Evolutionary conservation across 2,113 vertebrate genomes (phyloP).

Genomic region (Eurystomus gularis): DNA sequence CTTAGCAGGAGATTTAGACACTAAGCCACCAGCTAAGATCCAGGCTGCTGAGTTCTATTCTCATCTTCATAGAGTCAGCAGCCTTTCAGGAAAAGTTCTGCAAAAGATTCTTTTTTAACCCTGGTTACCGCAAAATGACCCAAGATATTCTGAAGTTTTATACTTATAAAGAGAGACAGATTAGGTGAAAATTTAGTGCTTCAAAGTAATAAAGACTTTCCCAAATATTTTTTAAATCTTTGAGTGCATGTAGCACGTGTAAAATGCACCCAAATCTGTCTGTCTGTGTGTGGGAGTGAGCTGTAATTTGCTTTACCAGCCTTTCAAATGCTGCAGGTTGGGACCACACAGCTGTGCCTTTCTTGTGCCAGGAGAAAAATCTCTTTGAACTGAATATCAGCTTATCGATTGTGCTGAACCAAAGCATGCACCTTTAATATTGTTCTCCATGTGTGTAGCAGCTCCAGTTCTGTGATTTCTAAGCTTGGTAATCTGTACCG

Average conservation of each 20-base stretch:
- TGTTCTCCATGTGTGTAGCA: background rate
- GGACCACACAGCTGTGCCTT: conserved; percentile 33
- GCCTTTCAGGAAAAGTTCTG: background rate
- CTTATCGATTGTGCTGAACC: background rate
- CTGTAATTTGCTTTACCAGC: background rate
- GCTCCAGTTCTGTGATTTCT: background rate
- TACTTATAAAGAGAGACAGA: background rate
- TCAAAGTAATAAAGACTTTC: background rate
- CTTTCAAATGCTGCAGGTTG: background rate
- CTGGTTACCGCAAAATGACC: background rate
- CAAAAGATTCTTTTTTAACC: background rate
- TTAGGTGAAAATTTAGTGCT: background rate
- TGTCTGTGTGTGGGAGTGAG: background rate
- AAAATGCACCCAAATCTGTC: background rate
- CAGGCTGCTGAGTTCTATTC: background rate
- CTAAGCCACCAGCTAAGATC: conserved; percentile 10
- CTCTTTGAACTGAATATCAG: background rate
- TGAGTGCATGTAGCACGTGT: background rate
- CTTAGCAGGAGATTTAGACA: background rate
- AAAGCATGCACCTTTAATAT: background rate
- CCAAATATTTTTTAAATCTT: background rate
- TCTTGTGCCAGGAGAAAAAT: conserved; percentile 30
- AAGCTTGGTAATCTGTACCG: background rate
- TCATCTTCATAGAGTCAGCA: conserved; percentile 14
- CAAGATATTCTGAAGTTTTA: background rate